A percentile compares a stretch with the other conserved stretches of the same genome.
Conservation (phyloP, 2,888 invertebrate species). For the Lacanobia oleracea region DNA sequence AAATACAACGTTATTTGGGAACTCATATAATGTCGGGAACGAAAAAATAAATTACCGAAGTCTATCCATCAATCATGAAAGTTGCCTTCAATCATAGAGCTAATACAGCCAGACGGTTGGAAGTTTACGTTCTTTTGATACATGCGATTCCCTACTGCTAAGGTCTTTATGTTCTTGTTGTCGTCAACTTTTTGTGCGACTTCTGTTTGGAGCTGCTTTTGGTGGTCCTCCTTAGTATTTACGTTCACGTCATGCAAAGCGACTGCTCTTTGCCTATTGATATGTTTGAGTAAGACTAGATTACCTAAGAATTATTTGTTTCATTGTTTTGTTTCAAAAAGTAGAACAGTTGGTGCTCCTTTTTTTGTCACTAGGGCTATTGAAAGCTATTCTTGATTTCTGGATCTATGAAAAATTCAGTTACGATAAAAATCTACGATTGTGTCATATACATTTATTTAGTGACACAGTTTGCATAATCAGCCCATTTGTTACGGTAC, state of each 20-base stretch:
- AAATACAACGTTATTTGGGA: constrained; percentile 53
- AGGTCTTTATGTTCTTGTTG: background rate
- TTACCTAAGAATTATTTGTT: background rate
- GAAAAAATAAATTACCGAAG: constrained; percentile 65
- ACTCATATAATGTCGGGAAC: constrained; percentile 49
- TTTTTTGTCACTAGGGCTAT: too few relatives aligned
- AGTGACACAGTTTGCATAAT: background rate
- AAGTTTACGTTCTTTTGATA: constrained; percentile 7
- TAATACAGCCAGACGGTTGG: constrained; percentile 46
- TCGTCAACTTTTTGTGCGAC: background rate
- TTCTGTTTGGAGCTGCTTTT: background rate
- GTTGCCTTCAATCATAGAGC: constrained; percentile 59
- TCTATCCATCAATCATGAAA: constrained; percentile 68
- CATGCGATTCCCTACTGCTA: constrained; percentile 23
- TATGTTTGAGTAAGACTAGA: background rate
- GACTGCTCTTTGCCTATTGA: too few relatives aligned
- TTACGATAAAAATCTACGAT: background rate
- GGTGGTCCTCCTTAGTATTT: too few relatives aligned
- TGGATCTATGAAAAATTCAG: background rate
- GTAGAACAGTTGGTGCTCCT: too few relatives aligned
- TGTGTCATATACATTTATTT: background rate
- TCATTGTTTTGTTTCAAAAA: background rate
- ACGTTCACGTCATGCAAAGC: too few relatives aligned
- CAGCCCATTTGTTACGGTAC: background rate
- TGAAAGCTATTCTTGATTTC: background rate